Evolutionary conservation across 2,888 invertebrate genomes (phyloP).

Genomic region (Apamea monoglypha): DNA sequence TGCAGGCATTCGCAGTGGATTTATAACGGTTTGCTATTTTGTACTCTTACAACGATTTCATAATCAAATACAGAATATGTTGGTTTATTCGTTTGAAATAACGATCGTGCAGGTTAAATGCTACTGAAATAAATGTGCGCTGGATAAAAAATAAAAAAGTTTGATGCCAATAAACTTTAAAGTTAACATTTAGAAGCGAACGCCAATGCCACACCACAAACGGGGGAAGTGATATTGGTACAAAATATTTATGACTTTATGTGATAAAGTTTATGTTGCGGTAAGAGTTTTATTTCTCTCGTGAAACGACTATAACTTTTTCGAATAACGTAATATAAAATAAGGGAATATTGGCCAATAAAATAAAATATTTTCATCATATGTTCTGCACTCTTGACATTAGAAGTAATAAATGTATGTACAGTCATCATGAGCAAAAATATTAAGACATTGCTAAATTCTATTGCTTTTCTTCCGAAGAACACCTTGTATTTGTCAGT

Average conservation of each 20-base stretch:
- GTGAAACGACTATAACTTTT: constrained; percentile 79
- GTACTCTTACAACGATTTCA: constrained; percentile 44
- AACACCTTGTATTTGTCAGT: too few relatives aligned
- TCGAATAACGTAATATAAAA: constrained; percentile 74
- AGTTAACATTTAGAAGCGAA: constrained; percentile 73
- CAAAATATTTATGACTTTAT: constrained; percentile 86
- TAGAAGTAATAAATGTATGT: constrained; percentile 46
- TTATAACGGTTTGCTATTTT: constrained; percentile 62
- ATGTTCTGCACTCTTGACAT: constrained; percentile 54
- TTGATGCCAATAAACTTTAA: constrained; percentile 70
- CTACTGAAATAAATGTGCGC: constrained; percentile 38
- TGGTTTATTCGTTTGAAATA: constrained; percentile 25
- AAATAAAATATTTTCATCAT: constrained; percentile 72
- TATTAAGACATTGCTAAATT: neutral
- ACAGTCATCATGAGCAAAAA: constrained; percentile 4
- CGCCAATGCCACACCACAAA: constrained; percentile 70
- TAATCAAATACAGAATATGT: constrained; percentile 31
- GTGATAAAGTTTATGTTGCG: constrained; percentile 87
- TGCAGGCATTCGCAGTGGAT: constrained; percentile 67
- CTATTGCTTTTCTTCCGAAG: constrained; percentile 5
- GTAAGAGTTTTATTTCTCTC: constrained; percentile 86
- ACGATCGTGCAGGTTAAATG: constrained; percentile 2
- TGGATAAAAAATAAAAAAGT: constrained; percentile 52
- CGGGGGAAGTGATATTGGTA: constrained; percentile 81
- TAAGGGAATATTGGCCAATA: constrained; percentile 74